A percentile compares a stretch with the other conserved stretches of the same genome.
Evolutionary conservation across 2,888 invertebrate species (phyloP).

Genomic region (Lucinisca nassula): DNA sequence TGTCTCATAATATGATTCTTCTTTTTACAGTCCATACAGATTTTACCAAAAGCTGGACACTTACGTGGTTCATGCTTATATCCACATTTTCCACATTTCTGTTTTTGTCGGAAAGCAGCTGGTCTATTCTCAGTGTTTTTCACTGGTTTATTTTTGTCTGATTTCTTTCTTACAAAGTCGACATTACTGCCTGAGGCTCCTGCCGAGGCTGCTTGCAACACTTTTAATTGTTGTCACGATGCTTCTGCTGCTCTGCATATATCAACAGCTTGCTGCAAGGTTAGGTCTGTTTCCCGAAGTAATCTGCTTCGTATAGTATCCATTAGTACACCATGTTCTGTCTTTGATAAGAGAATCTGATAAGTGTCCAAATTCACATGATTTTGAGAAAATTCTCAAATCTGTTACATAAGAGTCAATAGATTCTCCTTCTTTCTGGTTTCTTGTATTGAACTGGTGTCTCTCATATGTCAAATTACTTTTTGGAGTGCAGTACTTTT

Average conservation of each 20-base stretch:
- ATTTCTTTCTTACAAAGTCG: slow-evolving; percentile 12
- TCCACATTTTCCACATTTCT: slow-evolving; percentile 28
- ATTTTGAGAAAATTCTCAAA: too few relatives aligned
- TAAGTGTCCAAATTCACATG: too few relatives aligned
- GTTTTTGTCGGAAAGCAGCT: neutral
- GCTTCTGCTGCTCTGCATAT: slow-evolving; percentile 46
- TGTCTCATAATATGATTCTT: neutral
- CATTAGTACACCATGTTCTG: too few relatives aligned
- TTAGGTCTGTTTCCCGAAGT: too few relatives aligned
- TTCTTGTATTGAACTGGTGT: slow-evolving; percentile 48
- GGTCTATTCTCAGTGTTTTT: neutral
- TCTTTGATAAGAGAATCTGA: too few relatives aligned
- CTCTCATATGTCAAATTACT: slow-evolving; percentile 54
- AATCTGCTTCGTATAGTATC: too few relatives aligned
- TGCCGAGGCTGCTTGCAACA: neutral
- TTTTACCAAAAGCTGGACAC: slow-evolving; percentile 26
- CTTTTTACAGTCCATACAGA: slow-evolving; percentile 2
- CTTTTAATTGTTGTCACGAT: neutral
- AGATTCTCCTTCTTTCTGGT: slow-evolving; percentile 33
- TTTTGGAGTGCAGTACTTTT: slow-evolving; percentile 52
- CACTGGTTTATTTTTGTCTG: neutral
- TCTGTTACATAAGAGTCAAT: too few relatives aligned
- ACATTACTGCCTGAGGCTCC: slow-evolving; percentile 4
- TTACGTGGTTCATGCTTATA: slow-evolving; percentile 9
- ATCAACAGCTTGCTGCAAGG: too few relatives aligned